Percentiles rank a stretch among this genome's conserved stretches.
These are phyloP conservation scores for Psilopogon haemacephalus DNA, from an alignment of 2,113 vertebrate genomes.

Conservation along the genomic window DNA sequence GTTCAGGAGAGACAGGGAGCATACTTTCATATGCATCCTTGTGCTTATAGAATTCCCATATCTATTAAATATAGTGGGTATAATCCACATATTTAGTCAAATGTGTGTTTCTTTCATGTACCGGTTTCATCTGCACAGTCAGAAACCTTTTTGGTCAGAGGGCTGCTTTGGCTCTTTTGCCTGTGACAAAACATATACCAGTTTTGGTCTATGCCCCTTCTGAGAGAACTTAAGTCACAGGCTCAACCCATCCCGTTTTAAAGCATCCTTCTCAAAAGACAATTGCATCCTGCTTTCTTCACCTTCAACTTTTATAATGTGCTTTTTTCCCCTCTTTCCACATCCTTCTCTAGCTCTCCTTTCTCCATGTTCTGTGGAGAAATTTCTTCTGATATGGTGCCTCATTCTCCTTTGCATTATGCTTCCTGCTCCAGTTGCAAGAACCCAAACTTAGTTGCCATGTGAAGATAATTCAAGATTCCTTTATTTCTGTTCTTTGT, in stretches of 20 bases:
- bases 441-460: not conserved
- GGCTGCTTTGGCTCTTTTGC: not conserved
- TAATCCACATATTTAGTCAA: not conserved
- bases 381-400: not conserved
- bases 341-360: not conserved
- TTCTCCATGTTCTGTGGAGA: not conserved
- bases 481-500: not conserved
- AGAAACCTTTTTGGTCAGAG: not conserved
- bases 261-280: not conserved
- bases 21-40: not conserved
- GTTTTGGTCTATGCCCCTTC: not conserved
- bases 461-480: not conserved
- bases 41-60: accelerated
- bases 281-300: not conserved
- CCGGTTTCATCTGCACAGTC: accelerated
- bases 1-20: no score
- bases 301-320: not conserved
- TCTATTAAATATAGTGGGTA: no score
- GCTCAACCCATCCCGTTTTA: no score
- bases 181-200: not conserved
- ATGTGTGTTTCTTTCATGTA: not conserved
- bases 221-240: not conserved
- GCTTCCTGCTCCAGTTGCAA: not conserved
- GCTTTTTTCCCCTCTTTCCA: not conserved
- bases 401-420: not conserved